These are phyloP conservation scores for Uria aalge DNA, from an alignment of 2,113 vertebrate genomes.

Conservation along the genomic window DNA sequence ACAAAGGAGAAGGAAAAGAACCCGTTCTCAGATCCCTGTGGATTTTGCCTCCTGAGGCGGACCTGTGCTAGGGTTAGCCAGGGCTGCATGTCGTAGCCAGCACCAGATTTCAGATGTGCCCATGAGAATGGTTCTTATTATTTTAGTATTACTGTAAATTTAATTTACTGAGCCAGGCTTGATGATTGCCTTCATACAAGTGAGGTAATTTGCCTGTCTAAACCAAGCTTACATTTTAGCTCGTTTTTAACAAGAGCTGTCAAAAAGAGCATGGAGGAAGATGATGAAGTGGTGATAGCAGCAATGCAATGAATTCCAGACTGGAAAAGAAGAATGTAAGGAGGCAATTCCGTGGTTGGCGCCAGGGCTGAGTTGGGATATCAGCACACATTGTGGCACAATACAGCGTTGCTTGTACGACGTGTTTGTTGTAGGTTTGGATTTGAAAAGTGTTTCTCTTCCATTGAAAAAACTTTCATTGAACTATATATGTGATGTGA, in stretches of 20 bases:
- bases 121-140: not conserved
- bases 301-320: not conserved
- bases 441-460: not conserved
- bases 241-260: not conserved
- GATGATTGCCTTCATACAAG: not conserved
- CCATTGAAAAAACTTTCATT: not conserved
- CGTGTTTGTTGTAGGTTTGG: not conserved
- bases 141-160: not conserved
- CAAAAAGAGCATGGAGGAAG: not conserved
- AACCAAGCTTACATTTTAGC: not conserved
- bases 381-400: not conserved
- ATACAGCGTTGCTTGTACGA: not conserved
- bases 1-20: not conserved
- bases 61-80: not conserved
- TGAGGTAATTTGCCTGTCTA: not conserved
- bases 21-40: not conserved
- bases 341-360: not conserved
- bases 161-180: not conserved
- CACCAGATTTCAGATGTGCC: not conserved
- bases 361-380: not conserved
- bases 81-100: not conserved
- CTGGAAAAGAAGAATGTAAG: not conserved
- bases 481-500: too few species aligned
- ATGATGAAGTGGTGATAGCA: not conserved
- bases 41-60: not conserved